phyloP scores from a whole-genome alignment of 2,888 invertebrate species.

The Phaedon cochleariae region DNA sequence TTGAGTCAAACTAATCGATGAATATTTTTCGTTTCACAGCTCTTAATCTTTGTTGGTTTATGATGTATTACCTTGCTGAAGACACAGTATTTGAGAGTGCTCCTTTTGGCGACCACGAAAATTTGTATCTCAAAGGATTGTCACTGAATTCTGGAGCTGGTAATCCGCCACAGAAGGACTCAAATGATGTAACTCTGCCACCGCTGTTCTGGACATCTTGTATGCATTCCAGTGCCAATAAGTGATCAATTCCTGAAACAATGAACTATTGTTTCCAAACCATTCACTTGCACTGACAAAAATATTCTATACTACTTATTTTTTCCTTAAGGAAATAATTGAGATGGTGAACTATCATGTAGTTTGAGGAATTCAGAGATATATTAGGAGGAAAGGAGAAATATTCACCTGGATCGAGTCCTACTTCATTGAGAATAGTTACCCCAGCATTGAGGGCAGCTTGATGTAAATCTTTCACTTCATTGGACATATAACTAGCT shows the following conservation, averaged over 20 bases:
- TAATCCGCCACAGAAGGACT: conserved; percentile 96
- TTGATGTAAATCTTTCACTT: conserved; percentile 81
- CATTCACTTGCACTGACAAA: conserved; percentile 87
- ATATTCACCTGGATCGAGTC: conserved; percentile 86
- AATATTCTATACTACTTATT: too few species aligned
- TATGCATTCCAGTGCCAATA: conserved; percentile 96
- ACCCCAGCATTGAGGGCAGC: conserved; percentile 87
- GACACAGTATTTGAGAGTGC: conserved; percentile 90
- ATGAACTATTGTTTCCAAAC: background rate
- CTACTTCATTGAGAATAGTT: conserved; percentile 95
- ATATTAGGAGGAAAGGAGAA: too few species aligned
- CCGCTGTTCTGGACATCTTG: conserved; percentile 90
- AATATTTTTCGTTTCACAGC: too few species aligned
- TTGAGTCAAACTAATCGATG: too few species aligned
- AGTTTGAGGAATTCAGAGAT: too few species aligned
- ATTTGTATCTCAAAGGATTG: conserved; percentile 89
- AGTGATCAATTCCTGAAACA: conserved; percentile 71
- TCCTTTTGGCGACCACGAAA: conserved; percentile 97
- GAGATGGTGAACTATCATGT: too few species aligned
- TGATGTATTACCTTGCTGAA: conserved; percentile 75
- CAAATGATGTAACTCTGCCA: conserved; percentile 92
- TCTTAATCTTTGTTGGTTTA: too few species aligned
- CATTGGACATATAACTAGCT: conserved; percentile 91
- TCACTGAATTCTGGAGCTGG: conserved; percentile 97
- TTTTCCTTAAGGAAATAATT: too few species aligned